phyloP scores from a whole-genome alignment of 2,113 vertebrate species.

The Shinisaurus crocodilurus region DNA sequence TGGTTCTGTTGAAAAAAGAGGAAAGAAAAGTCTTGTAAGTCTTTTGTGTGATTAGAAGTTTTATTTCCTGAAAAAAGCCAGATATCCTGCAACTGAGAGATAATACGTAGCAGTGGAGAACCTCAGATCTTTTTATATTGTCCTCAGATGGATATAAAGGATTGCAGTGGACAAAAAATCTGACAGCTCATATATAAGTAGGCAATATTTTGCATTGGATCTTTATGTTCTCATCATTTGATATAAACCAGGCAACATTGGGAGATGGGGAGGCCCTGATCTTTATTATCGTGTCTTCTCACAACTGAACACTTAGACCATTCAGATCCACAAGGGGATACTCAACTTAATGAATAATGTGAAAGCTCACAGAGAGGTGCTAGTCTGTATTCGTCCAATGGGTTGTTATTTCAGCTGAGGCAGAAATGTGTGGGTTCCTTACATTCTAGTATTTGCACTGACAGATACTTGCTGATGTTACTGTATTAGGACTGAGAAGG shows the following conservation, averaged over 20 bases:
- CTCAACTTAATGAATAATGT: background rate
- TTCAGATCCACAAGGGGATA: background rate
- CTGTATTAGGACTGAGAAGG: background rate
- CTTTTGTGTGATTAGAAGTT: slow-evolving; percentile 9
- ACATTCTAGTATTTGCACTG: background rate
- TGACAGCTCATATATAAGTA: slow-evolving; percentile 7
- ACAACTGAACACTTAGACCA: background rate
- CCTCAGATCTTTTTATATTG: slow-evolving; percentile 30
- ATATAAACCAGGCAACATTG: background rate
- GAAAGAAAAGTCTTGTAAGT: background rate
- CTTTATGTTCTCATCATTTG: slow-evolving; percentile 27
- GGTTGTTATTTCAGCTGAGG: background rate
- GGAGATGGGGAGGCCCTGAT: background rate
- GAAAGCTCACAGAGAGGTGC: background rate
- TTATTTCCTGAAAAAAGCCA: background rate
- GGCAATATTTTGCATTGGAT: slow-evolving; percentile 14
- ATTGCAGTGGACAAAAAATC: slow-evolving; percentile 22
- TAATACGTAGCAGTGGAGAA: background rate
- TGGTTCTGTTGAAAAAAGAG: background rate
- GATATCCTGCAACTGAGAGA: background rate
- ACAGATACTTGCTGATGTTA: background rate
- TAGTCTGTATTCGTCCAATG: background rate
- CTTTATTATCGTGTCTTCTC: background rate
- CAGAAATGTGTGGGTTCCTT: background rate
- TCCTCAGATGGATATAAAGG: slow-evolving; percentile 35